phyloP scores from a whole-genome alignment of 2,797 vertebrate genomes.

The Chrysocyon brachyurus region DNA sequence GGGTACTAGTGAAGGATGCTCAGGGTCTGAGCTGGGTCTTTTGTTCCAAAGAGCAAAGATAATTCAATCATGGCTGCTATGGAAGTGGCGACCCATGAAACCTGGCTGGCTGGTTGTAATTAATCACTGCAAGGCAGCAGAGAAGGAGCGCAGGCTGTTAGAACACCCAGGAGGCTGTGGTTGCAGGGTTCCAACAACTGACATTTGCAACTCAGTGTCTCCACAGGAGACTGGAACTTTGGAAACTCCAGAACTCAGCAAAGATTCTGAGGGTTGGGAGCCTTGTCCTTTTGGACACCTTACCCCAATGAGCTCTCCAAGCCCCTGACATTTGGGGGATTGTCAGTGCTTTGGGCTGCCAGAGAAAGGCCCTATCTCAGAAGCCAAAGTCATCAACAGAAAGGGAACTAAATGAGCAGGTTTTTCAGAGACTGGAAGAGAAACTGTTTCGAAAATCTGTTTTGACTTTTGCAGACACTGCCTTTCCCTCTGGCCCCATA shows the following conservation, averaged over 20 bases:
- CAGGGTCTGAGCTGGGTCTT: slow-evolving; percentile 71
- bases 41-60: slow-evolving; percentile 65
- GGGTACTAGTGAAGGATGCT: slow-evolving; percentile 46
- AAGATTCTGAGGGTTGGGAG: slow-evolving; percentile 76
- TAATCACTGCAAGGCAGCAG: slow-evolving; percentile 72
- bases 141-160: slow-evolving; percentile 33
- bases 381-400: slow-evolving; percentile 84
- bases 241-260: slow-evolving; percentile 72
- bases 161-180: slow-evolving; percentile 56
- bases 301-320: slow-evolving; percentile 77
- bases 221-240: slow-evolving; percentile 43
- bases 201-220: slow-evolving; percentile 70
- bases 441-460: slow-evolving; percentile 81
- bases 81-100: slow-evolving; percentile 73
- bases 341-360: slow-evolving; percentile 71
- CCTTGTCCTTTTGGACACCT: slow-evolving; percentile 75
- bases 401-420: slow-evolving; percentile 75
- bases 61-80: slow-evolving; percentile 42
- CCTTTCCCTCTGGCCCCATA: slow-evolving; percentile 76
- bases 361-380: slow-evolving; percentile 78
- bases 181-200: slow-evolving; percentile 24
- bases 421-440: slow-evolving; percentile 79
- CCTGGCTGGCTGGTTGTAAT: slow-evolving; percentile 72
- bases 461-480: slow-evolving; percentile 83
- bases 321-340: slow-evolving; percentile 82